Base-by-base conservation (phyloP, 2,797 vertebrate species). In the Galago senegalensis region DNA sequence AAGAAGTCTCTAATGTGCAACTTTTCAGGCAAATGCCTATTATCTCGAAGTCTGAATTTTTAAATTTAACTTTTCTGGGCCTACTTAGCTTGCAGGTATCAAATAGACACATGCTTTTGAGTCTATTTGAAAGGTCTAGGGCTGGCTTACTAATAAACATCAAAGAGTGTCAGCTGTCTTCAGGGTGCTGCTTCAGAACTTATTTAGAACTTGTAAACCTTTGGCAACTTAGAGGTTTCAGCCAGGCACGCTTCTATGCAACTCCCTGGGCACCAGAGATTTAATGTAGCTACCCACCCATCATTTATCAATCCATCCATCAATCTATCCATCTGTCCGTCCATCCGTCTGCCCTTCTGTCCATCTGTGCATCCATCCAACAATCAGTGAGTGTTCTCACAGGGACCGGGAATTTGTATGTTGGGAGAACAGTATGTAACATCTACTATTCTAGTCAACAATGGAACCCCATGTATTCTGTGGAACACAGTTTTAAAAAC, bases 91-190 rank as follows among this genome's bases (percentile, higher is more conserved):
- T 82, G 21, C 37, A 89, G 34, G 77, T 84, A 23, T 84, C 70
- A 80, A 92, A 88, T 7, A 87, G 58, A 88, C 34, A 58, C 12
- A n/a, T 11, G 7, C n/a, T 70, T 96, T 90, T 83, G 88, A 83
- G 31, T 85, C 31, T 67, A 4, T 67, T 20, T n/a, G 65, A 67
- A 67, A 67, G 53, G 60, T 60, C 43, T 73, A 34, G 69, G 21
- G 27, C 11, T 80, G 75, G 46, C 58, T 80, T 63, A 87, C 53
- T 31, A 27, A 34, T 86, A 93, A 93, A 96, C 37, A 76, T 58
- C 80, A 90, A 31, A 87, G 75, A 89, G 21, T 37, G n/a, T 67
- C 56, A 53, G 37, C 34, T 63, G 20, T 87, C 75, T 95, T 58
- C 60, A 79, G 89, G 46, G 43, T 37, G 17, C 83, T 46, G 53